Evolutionary conservation across 2,888 invertebrate genomes (phyloP), one percentile per base, ranked within the genome.

Genomic region (Rhamnusium bicolor): DNA sequence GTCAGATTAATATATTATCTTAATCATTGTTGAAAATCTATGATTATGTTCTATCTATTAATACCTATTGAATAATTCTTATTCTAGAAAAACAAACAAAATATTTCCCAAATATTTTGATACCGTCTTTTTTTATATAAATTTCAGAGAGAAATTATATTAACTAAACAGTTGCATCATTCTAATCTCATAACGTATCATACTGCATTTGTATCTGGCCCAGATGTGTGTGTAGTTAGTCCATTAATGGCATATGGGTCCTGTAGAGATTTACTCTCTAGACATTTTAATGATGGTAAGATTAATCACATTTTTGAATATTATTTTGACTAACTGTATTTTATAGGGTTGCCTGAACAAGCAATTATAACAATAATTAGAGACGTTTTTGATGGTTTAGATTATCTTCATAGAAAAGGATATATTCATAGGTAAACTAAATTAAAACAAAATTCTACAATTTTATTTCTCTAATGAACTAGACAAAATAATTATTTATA

Each of bases 201-300:
- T 78, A 92, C 93, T 32, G 92, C 94, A 2, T 97, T 96, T 88
- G 94, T 96, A 0, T 90, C 91, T 71, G 93, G 93, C n/a, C 91
- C 91, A 51, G 94, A 95, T 85, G 89, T 97, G 32, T 95, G 93
- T 87, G 91, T 95, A 5, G 92, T 96, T 14, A 93, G 94, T 79
- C 96, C 96, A 0, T 89, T 96, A 8, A 95, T 96, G 94, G 93
- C 92, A 24, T 95, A 93, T 85, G 95, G 96, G 2, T 96, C 96
- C 0, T 95, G 96, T 83, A 90, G 93, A 73, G 94, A 96, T 85
- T 91, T 96, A 78, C 90, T 97, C 6, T 90, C 91, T 82, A 92
- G 92, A 79, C 94, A 94, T 88, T 97, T 95, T 86, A 90, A 87
- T 69, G 90, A 91, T 80, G 89, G 87, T 86, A 80, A n/a, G 21